Conservation (phyloP, 2,797 vertebrate genomes). For the Anas bahamensis region DNA sequence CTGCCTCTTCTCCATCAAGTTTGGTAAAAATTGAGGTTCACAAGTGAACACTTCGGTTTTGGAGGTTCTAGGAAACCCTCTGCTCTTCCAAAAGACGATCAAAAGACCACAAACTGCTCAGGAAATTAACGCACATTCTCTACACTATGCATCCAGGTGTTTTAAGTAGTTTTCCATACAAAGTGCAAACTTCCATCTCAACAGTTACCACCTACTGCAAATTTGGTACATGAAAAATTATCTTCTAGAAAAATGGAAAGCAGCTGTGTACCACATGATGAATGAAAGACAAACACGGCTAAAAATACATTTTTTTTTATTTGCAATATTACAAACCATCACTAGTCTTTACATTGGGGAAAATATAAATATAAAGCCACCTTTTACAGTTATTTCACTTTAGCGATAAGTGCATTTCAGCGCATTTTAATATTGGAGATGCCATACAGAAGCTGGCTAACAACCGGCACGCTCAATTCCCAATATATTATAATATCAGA, state of each 20-base stretch:
- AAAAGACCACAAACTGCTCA: background rate
- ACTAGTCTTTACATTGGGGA: constrained; percentile 32
- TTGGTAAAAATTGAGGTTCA: background rate
- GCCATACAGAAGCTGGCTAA: background rate
- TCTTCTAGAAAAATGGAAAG: background rate
- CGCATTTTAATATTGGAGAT: background rate
- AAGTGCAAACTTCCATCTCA: background rate
- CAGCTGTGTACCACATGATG: background rate
- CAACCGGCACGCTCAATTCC: background rate
- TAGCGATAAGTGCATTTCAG: background rate
- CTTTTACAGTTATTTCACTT: background rate
- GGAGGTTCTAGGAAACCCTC: background rate
- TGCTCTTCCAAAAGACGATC: background rate
- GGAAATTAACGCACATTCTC: background rate
- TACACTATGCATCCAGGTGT: background rate
- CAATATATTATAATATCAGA: background rate
- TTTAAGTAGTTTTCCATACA: background rate
- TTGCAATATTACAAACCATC: constrained; percentile 7
- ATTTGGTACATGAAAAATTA: background rate
- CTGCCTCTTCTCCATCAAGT: background rate
- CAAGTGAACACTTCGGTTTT: background rate
- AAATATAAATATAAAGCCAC: background rate
- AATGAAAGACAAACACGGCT: constrained; percentile 70
- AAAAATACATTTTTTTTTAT: constrained; percentile 59
- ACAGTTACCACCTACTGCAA: background rate